These are phyloP conservation scores for Esox niger DNA, from an alignment of 2,113 vertebrate species.

Conservation along the genomic window DNA sequence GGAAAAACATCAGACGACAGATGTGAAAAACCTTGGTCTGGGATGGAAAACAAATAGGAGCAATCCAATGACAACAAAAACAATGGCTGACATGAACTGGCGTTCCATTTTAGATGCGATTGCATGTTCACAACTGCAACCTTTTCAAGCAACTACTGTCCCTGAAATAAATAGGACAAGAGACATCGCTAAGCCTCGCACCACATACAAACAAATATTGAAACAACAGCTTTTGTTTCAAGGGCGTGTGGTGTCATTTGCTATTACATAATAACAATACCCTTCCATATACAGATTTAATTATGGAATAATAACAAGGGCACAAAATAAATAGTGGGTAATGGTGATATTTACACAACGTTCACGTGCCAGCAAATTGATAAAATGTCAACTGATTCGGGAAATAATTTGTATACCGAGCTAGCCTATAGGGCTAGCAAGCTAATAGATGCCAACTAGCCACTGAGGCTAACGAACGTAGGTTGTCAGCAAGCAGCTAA, in stretches of 20 bases:
- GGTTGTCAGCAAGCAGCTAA: slow-evolving; percentile 3
- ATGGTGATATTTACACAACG: not conserved
- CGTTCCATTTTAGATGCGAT: slow-evolving; percentile 7
- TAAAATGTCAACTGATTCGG: not conserved
- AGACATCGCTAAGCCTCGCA: slow-evolving; percentile 19
- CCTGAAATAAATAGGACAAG: slow-evolving; percentile 12
- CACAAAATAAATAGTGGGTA: not conserved
- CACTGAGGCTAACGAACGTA: not conserved
- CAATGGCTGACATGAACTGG: slow-evolving; percentile 63
- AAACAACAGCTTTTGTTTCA: slow-evolving; percentile 69
- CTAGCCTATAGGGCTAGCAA: slow-evolving; percentile 45
- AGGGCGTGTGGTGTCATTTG: slow-evolving; percentile 72
- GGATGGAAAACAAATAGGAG: slow-evolving; percentile 31
- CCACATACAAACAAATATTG: slow-evolving; percentile 44
- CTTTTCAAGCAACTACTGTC: not conserved
- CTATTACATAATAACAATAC: slow-evolving; percentile 74
- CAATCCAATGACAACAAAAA: slow-evolving; percentile 69
- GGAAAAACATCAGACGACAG: not conserved
- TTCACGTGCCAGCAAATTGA: not conserved
- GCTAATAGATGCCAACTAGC: not conserved
- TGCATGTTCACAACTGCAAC: slow-evolving; percentile 20
- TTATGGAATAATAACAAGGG: slow-evolving; percentile 16
- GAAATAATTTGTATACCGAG: slow-evolving; percentile 13
- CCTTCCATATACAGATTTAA: slow-evolving; percentile 34
- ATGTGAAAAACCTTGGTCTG: slow-evolving; percentile 5